Evolutionary conservation across 2,797 vertebrate genomes (phyloP).

Genomic region (Microchirus variegatus): DNA sequence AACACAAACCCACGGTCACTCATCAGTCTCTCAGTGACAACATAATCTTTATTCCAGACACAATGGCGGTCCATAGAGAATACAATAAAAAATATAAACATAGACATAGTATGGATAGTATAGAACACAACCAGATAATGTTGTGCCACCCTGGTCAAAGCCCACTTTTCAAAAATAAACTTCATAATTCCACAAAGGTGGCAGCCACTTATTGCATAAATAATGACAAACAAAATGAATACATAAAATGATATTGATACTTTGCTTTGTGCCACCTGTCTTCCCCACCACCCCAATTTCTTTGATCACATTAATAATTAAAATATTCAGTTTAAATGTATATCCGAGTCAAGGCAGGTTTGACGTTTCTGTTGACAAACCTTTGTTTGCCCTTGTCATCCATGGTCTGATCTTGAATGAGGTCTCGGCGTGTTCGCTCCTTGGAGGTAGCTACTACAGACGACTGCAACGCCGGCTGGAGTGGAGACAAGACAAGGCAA

Average conservation of each 20-base stretch:
- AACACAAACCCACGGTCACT: background rate
- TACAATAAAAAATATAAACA: no score
- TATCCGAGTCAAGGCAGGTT: no score
- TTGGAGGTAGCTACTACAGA: constrained; percentile 99
- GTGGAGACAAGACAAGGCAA: background rate
- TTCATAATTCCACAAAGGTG: no score
- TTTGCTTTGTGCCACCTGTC: background rate
- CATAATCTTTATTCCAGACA: no score
- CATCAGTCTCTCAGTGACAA: background rate
- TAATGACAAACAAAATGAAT: no score
- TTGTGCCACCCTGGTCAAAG: no score
- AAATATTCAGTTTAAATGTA: background rate
- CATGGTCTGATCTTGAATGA: constrained; percentile 99
- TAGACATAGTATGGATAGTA: no score
- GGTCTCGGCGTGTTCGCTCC: constrained; percentile 97
- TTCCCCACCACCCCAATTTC: background rate
- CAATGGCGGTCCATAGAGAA: no score
- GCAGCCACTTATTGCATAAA: no score
- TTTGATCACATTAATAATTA: rapidly evolving
- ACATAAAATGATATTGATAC: no score
- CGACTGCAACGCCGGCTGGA: constrained; percentile 97
- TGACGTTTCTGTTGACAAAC: constrained; percentile 53
- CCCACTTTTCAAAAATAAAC: no score
- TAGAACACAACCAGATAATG: no score
- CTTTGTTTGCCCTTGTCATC: constrained; percentile 98